Percentiles rank a stretch among this genome's conserved stretches.
Conservation (phyloP, 2,888 invertebrate species). For the Rhagium mordax region DNA sequence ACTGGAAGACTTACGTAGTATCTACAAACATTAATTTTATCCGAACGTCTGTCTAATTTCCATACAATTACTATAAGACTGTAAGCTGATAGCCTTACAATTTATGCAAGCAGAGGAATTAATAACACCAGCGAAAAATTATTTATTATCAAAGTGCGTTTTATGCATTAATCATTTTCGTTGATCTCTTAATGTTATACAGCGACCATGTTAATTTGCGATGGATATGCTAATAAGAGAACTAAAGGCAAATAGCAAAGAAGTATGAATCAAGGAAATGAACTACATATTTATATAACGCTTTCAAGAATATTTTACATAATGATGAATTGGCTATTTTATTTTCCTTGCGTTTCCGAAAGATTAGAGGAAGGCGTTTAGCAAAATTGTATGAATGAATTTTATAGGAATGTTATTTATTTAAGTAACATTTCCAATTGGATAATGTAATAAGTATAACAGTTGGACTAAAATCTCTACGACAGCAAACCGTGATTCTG, state of each 20-base stretch:
- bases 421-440: no score
- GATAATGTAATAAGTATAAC: no score
- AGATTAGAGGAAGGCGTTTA: neutral
- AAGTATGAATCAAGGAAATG: conserved; percentile 18
- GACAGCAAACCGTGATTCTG: no score
- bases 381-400: neutral
- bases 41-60: no score
- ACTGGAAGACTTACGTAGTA: neutral
- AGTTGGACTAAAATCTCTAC: no score
- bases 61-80: neutral
- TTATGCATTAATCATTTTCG: neutral
- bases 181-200: neutral
- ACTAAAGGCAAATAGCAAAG: conserved; percentile 5
- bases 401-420: neutral
- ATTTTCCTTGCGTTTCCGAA: neutral
- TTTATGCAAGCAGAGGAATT: neutral
- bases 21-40: neutral
- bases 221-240: conserved; percentile 9
- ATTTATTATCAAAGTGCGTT: neutral
- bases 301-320: neutral
- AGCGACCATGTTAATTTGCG: conserved; percentile 1
- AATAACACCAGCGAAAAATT: neutral
- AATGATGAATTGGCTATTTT: neutral
- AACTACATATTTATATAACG: neutral
- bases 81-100: neutral